Base-by-base conservation (phyloP, 2,113 vertebrate genomes). In the Protobothrops mucrosquamatus region DNA sequence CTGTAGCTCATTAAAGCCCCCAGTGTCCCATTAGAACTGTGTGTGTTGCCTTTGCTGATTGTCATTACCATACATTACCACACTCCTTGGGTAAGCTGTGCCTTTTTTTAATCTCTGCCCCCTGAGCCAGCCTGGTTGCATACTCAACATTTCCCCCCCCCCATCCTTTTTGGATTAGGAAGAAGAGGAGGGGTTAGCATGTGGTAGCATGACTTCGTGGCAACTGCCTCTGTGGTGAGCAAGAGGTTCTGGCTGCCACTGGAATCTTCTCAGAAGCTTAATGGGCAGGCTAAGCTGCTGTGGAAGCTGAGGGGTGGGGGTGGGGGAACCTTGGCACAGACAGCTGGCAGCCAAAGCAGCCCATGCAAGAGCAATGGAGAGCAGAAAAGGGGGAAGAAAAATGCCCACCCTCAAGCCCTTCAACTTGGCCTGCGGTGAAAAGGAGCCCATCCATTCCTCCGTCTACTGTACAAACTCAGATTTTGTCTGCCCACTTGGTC, bases 1-100 rank as follows among this genome's bases (percentile, higher is more conserved):
- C 93, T 94, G 95, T 96, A 95, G 95, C 96, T 97, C 97, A 96
- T 95, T 97, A 96, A 96, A 96, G 93, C 94, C 97, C 96, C 97
- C 94, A 87, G 96, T 95, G 96, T 95, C 94, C 97, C 95, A 61
- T 95, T 94, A 94, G 59, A 97, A 85, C 95, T 88, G 94, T 61
- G 95, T 93, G 95, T 93, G 95, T 92, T 95, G 93, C 95, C 95
- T 96, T 94, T 96, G 94, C 86, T 92, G 96, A 88, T 95, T 90
- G 94, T 91, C 96, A 95, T 97, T 95, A 96, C 87, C 95, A 89
- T 96, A 96, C 93, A 96, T 96, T 96, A 96, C 94, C 14, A 86
- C 43, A 94, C 95, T 94, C 94, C 96, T 97, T 96, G 91, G 89
- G 95, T 94, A 51, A 93, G 91, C 93, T 88, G 89, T 92, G 91